Evolutionary conservation across 2,113 vertebrate species (phyloP).

Genomic region (Tauraco erythrolophus): DNA sequence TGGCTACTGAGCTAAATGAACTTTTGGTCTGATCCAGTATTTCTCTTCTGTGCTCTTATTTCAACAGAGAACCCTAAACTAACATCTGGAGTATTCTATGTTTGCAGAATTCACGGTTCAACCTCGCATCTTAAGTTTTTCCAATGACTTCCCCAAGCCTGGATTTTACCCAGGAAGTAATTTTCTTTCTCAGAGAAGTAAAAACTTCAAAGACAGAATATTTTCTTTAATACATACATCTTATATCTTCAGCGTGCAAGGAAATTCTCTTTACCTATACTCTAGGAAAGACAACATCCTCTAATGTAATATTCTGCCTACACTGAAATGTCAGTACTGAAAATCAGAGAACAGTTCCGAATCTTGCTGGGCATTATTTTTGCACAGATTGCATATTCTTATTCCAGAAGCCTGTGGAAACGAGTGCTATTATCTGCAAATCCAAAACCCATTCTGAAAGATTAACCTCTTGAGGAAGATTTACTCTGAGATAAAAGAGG

Average conservation of each 20-base stretch:
- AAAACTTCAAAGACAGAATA: neutral
- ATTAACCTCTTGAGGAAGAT: conserved; percentile 1
- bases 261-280: neutral
- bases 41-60: neutral
- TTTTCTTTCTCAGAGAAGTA: neutral
- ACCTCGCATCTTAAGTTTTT: neutral
- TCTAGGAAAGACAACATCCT: neutral
- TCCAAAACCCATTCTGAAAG: neutral
- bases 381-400: neutral
- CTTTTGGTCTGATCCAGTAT: neutral
- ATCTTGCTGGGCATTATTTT: conserved; percentile 19
- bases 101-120: neutral
- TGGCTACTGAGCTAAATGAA: neutral
- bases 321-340: conserved; percentile 22
- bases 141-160: neutral
- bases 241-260: neutral
- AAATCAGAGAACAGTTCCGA: neutral
- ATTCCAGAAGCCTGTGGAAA: neutral
- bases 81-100: neutral
- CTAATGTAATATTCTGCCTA: conserved; percentile 18
- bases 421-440: conserved; percentile 7
- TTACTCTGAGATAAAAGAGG: neutral
- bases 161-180: neutral
- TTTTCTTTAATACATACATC: neutral
- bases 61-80: neutral